A percentile compares a stretch with the other conserved stretches of the same genome.
Conservation (phyloP, 64 coral and sea anemone species). For the Dendronephthya gigantea region DNA sequence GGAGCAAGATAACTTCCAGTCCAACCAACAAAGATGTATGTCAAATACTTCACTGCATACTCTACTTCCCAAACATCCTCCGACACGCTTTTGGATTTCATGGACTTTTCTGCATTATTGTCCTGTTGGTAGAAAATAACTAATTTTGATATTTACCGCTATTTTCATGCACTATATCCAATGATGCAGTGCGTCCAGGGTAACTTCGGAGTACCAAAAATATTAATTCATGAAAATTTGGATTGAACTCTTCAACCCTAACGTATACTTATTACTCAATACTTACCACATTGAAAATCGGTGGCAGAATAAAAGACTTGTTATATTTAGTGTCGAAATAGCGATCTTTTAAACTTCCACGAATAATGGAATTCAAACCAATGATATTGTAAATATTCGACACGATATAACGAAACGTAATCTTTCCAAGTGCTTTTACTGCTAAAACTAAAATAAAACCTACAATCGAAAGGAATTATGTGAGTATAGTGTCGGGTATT, state of each 20-base stretch:
- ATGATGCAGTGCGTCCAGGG: too few species aligned
- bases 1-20: conserved; percentile 4
- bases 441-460: background rate
- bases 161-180: background rate
- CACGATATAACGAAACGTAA: conserved; percentile 46
- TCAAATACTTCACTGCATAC: background rate
- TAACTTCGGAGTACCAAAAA: too few species aligned
- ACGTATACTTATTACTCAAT: background rate
- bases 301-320: conserved; percentile 77
- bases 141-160: background rate
- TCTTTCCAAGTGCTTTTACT: conserved; percentile 41
- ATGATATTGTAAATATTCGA: conserved; percentile 46
- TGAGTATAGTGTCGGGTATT: too few species aligned
- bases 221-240: too few species aligned
- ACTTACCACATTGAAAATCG: conserved; percentile 25
- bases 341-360: conserved; percentile 19
- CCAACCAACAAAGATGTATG: background rate
- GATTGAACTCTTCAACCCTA: too few species aligned
- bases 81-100: background rate
- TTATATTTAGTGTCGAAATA: conserved; percentile 48
- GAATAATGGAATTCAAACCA: conserved; percentile 60
- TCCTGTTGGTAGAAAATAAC: background rate
- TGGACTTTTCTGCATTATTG: background rate
- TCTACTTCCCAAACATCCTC: conserved; percentile 14
- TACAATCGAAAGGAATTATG: background rate